Percentiles rank a stretch among this genome's conserved stretches.
Conservation (phyloP, 1,140 invertebrate genomes). For the Ostrea denselamellosa region DNA sequence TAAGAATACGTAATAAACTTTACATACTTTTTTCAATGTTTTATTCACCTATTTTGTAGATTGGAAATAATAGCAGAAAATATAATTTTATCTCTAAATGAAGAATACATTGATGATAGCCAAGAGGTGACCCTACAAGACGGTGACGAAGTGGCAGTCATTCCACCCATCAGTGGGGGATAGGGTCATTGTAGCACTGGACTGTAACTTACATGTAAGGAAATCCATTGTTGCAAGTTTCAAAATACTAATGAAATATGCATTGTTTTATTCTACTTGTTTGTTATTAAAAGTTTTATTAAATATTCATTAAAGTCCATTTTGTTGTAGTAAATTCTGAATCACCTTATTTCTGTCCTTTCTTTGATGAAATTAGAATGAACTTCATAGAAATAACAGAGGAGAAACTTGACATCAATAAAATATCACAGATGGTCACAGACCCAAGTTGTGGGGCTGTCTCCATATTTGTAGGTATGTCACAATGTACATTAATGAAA, state of each 20-base stretch:
- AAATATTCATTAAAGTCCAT: too few relatives aligned
- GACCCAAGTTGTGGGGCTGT: slow-evolving; percentile 91
- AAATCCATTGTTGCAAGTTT: too few relatives aligned
- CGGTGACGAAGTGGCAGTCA: slow-evolving; percentile 89
- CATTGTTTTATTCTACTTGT: too few relatives aligned
- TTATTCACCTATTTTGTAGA: slow-evolving; percentile 57
- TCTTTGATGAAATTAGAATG: slow-evolving; percentile 75
- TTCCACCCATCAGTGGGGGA: slow-evolving; percentile 93
- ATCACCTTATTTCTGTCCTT: not conserved
- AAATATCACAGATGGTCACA: slow-evolving; percentile 84
- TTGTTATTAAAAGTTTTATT: too few relatives aligned
- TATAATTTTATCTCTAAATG: slow-evolving; percentile 89
- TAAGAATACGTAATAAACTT: too few relatives aligned
- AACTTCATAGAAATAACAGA: slow-evolving; percentile 84
- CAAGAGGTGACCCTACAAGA: slow-evolving; percentile 81
- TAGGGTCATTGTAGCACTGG: slow-evolving; percentile 47
- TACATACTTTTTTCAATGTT: too few relatives aligned
- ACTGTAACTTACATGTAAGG: too few relatives aligned
- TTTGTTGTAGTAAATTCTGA: too few relatives aligned
- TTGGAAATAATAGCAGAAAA: slow-evolving; percentile 85
- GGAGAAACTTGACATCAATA: slow-evolving; percentile 85
- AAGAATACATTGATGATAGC: slow-evolving; percentile 84
- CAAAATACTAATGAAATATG: too few relatives aligned
- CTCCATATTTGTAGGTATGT: slow-evolving; percentile 88
- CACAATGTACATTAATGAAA: not conserved